Evolutionary conservation across 2,888 invertebrate genomes (phyloP).

Genomic region (Apodemia hepburni): DNA sequence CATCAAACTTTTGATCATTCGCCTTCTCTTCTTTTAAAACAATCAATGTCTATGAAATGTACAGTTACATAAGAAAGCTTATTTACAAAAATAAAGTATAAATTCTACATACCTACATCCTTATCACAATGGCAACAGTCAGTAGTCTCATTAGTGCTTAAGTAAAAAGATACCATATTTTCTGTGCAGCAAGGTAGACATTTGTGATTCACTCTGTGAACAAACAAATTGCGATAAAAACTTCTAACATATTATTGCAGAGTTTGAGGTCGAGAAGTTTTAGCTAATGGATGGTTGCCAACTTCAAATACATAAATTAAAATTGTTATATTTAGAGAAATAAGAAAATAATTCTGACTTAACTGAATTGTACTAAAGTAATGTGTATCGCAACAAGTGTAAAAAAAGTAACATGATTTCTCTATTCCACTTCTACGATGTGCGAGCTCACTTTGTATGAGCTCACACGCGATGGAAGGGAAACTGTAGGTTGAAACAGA

Average conservation of each 20-base stretch:
- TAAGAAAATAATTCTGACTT: too few relatives aligned
- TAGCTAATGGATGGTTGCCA: not conserved
- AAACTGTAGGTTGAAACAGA: too few relatives aligned
- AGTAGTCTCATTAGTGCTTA: conserved; percentile 52
- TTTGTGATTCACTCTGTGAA: conserved; percentile 83
- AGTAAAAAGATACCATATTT: conserved; percentile 56
- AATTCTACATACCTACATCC: conserved; percentile 78
- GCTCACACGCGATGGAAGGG: too few relatives aligned
- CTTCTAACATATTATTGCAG: not conserved
- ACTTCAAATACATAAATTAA: not conserved
- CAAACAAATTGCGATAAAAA: conserved; percentile 18
- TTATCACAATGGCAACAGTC: conserved; percentile 86
- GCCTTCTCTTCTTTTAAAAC: too few relatives aligned
- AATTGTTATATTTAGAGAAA: too few relatives aligned
- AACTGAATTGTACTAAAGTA: too few relatives aligned
- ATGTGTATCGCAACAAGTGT: too few relatives aligned
- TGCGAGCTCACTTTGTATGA: too few relatives aligned
- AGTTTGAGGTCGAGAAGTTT: conserved; percentile 21
- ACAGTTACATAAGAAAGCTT: not conserved
- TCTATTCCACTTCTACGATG: too few relatives aligned
- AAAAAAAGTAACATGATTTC: too few relatives aligned
- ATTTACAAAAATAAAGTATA: not conserved
- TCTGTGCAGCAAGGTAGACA: conserved; percentile 87
- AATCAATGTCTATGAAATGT: too few relatives aligned
- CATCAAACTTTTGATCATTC: too few relatives aligned